phyloP scores from a whole-genome alignment of 2,113 vertebrate genomes.

The Sturnira hondurensis region DNA sequence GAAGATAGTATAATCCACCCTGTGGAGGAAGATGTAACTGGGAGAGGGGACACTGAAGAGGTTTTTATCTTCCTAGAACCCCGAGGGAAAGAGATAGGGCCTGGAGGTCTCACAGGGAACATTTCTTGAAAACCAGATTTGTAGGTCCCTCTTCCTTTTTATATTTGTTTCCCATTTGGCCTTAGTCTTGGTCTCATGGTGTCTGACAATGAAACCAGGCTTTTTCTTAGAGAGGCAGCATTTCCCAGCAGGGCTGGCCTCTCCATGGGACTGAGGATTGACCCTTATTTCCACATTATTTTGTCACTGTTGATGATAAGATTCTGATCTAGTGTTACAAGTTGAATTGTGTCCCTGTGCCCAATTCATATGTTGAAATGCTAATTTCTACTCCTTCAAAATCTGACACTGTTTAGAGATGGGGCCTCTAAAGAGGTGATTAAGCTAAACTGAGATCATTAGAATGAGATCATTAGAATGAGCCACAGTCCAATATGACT shows the following conservation, averaged over 20 bases:
- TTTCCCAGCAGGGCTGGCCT: background rate
- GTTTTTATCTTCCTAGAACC: background rate
- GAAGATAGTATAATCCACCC: background rate
- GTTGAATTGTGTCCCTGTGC: background rate
- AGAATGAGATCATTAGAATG: background rate
- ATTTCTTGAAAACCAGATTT: background rate
- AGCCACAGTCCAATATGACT: background rate
- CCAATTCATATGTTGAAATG: background rate
- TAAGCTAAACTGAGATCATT: background rate
- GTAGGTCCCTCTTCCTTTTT: background rate
- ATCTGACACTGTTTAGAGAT: background rate
- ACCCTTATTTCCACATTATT: background rate
- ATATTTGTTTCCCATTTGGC: background rate
- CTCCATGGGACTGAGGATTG: background rate
- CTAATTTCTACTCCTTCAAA: background rate
- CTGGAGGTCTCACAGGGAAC: background rate
- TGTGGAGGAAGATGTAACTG: background rate
- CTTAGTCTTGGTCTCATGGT: background rate
- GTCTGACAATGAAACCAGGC: background rate
- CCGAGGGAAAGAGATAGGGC: background rate
- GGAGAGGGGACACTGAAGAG: background rate
- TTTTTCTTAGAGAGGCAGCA: background rate
- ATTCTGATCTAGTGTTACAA: background rate
- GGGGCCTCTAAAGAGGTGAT: background rate
- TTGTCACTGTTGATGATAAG: background rate